Percentiles rank a stretch among this genome's conserved stretches.
Conservation (phyloP, 2,888 invertebrate species). For the Sminthurides aquaticus region DNA sequence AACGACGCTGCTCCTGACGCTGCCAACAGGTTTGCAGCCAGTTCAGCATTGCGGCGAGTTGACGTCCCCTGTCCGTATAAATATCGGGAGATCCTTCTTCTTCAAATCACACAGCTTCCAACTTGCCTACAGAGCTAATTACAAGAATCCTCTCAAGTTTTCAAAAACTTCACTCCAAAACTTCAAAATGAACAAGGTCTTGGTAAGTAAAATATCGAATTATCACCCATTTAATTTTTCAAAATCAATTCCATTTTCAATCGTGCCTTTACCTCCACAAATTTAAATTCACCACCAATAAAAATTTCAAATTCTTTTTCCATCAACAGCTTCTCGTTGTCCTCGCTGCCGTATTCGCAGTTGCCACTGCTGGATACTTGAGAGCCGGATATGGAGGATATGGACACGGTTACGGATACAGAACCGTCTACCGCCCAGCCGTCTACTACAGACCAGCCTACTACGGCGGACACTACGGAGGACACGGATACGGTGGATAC, state of each 20-base stretch:
- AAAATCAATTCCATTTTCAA: conserved; percentile 8
- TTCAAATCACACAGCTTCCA: conserved; percentile 15
- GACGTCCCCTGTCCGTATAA: conserved; percentile 26
- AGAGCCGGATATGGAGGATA: conserved; percentile 15
- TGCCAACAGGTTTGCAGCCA: too few species aligned
- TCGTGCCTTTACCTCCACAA: too few species aligned
- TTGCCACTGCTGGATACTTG: conserved; percentile 25
- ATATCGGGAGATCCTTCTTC: conserved; percentile 20
- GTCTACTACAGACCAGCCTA: too few species aligned
- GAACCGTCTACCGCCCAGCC: too few species aligned
- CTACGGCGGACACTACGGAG: too few species aligned
- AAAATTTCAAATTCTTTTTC: too few species aligned
- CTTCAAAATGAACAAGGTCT: conserved; percentile 31
- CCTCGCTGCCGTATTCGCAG: conserved; percentile 28
- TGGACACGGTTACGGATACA: conserved; percentile 16
- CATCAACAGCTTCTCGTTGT: conserved; percentile 15
- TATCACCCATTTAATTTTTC: conserved; percentile 1
- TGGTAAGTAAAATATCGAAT: conserved; percentile 24
- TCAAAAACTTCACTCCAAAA: conserved; percentile 6
- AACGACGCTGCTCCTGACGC: too few species aligned
- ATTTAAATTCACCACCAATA: conserved; percentile 4
- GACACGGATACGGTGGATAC: too few species aligned
- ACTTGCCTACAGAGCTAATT: conserved; percentile 19
- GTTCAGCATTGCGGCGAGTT: too few species aligned
- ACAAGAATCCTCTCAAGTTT: conserved; percentile 13